These are phyloP conservation scores for Donacobius atricapilla DNA, from an alignment of 2,113 vertebrate genomes.

Conservation along the genomic window DNA sequence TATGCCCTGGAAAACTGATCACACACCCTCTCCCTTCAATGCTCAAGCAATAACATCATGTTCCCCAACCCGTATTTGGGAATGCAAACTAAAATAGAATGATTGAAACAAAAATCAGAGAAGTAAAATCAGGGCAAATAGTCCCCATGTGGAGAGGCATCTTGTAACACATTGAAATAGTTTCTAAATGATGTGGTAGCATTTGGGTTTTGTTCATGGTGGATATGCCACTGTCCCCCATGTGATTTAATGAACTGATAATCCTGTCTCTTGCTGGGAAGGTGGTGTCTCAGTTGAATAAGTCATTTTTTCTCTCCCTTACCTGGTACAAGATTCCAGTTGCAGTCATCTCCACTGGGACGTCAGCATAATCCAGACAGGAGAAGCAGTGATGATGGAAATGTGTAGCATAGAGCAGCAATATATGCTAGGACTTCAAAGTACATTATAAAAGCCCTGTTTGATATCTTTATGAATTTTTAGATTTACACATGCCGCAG, in stretches of 20 bases:
- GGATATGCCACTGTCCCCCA: neutral
- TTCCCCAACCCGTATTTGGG: neutral
- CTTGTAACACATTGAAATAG: neutral
- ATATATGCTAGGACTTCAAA: neutral
- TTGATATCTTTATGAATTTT: slow-evolving; percentile 22
- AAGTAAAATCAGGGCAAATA: neutral
- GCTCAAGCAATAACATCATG: neutral
- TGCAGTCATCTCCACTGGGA: neutral
- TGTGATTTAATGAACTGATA: slow-evolving; percentile 6
- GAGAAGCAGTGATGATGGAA: neutral
- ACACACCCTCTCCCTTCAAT: fast-evolving
- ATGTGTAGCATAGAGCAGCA: neutral
- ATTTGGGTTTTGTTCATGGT: neutral
- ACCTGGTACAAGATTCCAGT: neutral
- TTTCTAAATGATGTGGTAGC: neutral
- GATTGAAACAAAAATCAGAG: neutral
- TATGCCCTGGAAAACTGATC: neutral
- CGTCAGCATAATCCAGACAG: neutral
- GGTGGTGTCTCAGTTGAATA: neutral
- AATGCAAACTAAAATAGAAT: neutral
- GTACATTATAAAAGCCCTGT: neutral
- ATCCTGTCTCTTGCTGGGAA: neutral
- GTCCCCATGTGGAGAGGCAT: neutral
- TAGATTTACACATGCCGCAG: neutral
- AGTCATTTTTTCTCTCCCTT: neutral